Evolutionary conservation across 2,113 vertebrate species (phyloP), one percentile per base, ranked within the genome.

Genomic region (Hemibagrus wyckioides): DNA sequence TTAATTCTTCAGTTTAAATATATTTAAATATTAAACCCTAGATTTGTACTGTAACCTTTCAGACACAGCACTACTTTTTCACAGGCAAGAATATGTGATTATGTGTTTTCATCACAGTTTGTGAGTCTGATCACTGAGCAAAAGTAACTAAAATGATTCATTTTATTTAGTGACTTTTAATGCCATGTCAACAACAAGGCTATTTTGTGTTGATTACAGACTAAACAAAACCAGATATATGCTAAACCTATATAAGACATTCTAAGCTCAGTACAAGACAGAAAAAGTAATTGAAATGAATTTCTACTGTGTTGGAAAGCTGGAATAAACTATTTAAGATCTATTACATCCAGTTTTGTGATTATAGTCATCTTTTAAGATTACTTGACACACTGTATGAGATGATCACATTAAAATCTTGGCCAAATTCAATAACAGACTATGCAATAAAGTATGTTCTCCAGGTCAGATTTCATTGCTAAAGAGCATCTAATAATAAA

Each of bases 321-420:
- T 50, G 44, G 13, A 76, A 15, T 48, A 50, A 50, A 48, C 13
- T 15, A 2, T 28, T n/a, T 4, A 80, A 48, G 7, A 54, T 33
- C 3, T 17, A 50, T 5, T 17, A 50, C 11, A 76, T n/a, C 44
- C 21, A 44, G 71, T 44, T 69, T 75, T 28, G 21, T 52, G 14
- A 52, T 79, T 8, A 77, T 30, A 15, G 36, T 10, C 9, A 21
- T 19, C 3, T 23, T 48, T 76, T 28, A n/a, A 48, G 11, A 73
- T 44, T 76, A 71, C 9, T 73, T 11, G 69, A 3, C 21, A 41
- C 36, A 41, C 19, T 73, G 8, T 41, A 41, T 41, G 69, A 44
- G 23, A 44, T 30, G 28, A 79, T 52, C 48, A 52, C 6, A 79
- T 30, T 79, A 80, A 80, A 80, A 80, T 54, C 77, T 56, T 80